Conservation (phyloP, 2,113 vertebrate species). For the Oryzias celebensis region DNA sequence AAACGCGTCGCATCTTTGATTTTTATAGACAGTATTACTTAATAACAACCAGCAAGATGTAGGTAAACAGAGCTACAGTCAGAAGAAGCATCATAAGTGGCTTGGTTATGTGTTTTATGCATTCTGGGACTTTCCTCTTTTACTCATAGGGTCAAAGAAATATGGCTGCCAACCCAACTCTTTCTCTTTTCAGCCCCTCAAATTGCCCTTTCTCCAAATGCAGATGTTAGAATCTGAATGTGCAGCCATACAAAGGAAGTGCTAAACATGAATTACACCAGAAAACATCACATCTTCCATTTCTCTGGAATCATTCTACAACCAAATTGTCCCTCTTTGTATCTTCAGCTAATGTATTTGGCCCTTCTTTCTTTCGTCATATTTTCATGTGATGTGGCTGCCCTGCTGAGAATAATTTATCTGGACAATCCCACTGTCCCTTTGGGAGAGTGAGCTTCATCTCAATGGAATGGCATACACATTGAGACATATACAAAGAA, state of each 20-base stretch:
- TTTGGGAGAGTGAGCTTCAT: conserved; percentile 54
- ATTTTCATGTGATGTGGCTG: conserved; percentile 44
- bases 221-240: conserved; percentile 19
- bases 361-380: background rate
- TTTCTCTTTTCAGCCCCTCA: conserved; percentile 2
- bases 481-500: conserved; percentile 43
- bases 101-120: conserved; percentile 43
- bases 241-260: conserved; percentile 14
- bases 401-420: conserved; percentile 63
- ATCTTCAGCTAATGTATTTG: conserved; percentile 21
- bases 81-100: conserved; percentile 25
- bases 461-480: conserved; percentile 34
- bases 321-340: background rate
- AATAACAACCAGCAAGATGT: background rate
- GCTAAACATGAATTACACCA: conserved; percentile 1
- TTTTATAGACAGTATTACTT: no score
- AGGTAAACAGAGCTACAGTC: background rate
- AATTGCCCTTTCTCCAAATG: conserved; percentile 2
- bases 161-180: conserved; percentile 36
- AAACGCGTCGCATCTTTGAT: no score
- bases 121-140: conserved; percentile 24
- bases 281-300: conserved; percentile 14
- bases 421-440: conserved; percentile 57
- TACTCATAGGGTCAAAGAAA: conserved; percentile 16
- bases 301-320: conserved; percentile 8